Conservation (phyloP, 2,888 invertebrate genomes). For the Mactromeris polynyma region DNA sequence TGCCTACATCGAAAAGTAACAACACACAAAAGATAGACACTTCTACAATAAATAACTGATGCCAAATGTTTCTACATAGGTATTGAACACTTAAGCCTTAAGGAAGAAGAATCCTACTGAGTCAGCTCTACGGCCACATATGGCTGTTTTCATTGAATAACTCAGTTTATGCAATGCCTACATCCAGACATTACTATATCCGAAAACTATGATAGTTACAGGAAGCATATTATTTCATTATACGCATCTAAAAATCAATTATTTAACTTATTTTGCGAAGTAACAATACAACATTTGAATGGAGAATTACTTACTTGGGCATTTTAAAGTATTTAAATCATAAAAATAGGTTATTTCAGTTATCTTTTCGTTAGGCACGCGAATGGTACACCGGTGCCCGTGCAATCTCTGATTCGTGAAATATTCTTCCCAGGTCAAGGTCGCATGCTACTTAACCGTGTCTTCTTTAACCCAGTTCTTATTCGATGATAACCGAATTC, state of each 20-base stretch:
- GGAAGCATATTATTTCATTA: not conserved
- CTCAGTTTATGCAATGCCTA: too few relatives aligned
- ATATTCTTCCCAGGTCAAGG: constrained; percentile 16
- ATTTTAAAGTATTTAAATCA: not conserved
- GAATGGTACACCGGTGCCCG: constrained; percentile 4
- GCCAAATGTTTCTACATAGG: too few relatives aligned
- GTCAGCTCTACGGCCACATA: too few relatives aligned
- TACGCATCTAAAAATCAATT: not conserved
- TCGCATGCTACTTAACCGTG: constrained; percentile 26
- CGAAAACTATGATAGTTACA: not conserved
- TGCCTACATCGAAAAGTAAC: too few relatives aligned
- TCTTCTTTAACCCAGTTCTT: constrained; percentile 37
- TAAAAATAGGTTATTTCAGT: not conserved
- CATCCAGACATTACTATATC: not conserved
- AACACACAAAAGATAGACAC: too few relatives aligned
- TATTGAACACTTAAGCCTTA: too few relatives aligned
- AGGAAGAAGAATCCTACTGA: too few relatives aligned
- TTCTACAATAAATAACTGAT: too few relatives aligned
- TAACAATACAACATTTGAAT: not conserved
- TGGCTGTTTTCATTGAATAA: too few relatives aligned
- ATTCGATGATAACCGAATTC: constrained; percentile 34
- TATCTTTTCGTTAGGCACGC: constrained; percentile 13
- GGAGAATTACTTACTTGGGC: constrained; percentile 23
- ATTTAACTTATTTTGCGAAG: not conserved
- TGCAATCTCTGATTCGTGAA: constrained; percentile 6